Conservation (phyloP, 2,113 vertebrate genomes). For the Malaclemys terrapin region DNA sequence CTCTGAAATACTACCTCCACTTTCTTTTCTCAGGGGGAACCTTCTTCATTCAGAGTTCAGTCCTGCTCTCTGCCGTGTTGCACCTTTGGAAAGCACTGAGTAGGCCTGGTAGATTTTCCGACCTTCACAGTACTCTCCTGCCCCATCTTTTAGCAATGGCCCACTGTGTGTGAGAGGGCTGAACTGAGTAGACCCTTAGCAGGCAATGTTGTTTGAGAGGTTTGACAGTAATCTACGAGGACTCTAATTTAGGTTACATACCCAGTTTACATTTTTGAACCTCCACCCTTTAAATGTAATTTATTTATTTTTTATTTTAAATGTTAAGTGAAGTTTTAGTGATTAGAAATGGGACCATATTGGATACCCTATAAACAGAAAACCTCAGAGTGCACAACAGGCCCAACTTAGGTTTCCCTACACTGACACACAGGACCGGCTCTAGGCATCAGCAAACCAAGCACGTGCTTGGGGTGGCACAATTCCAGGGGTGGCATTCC, state of each 20-base stretch:
- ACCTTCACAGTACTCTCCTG: background rate
- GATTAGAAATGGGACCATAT: background rate
- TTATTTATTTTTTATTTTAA: background rate
- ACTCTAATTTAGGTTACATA: background rate
- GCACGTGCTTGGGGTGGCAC: too few species aligned
- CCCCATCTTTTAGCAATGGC: background rate
- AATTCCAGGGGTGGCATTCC: too few species aligned
- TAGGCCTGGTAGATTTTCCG: too few species aligned
- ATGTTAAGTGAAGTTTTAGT: background rate
- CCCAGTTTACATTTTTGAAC: background rate
- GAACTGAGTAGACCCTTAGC: background rate
- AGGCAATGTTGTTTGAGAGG: background rate
- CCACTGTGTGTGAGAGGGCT: background rate
- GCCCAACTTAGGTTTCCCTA: too few species aligned
- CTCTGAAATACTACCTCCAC: background rate
- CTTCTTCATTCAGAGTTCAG: background rate
- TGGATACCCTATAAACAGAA: too few species aligned
- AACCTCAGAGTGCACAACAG: too few species aligned
- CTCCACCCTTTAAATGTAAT: background rate
- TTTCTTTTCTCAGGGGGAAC: background rate
- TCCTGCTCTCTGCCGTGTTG: background rate
- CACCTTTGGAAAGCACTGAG: background rate
- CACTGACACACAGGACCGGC: too few species aligned
- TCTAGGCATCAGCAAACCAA: too few species aligned
- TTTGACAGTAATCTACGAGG: background rate